Conservation (phyloP, 1,140 invertebrate species). For the Philotrypesis tridentata region DNA sequence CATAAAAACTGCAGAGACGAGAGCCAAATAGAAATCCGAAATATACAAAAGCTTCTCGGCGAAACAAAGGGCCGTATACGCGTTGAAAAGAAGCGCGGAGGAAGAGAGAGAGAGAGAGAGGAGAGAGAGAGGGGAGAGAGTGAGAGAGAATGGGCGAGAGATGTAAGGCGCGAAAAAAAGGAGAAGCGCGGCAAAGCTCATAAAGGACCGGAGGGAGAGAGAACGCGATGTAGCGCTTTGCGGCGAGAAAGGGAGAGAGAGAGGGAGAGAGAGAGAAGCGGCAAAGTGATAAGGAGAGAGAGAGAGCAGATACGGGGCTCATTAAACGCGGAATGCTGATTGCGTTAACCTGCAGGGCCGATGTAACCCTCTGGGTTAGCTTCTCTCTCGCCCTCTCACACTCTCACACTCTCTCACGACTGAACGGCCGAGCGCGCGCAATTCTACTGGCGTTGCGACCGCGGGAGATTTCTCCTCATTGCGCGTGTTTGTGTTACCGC, state of each 20-base stretch:
- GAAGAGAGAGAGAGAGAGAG: conserved; percentile 6
- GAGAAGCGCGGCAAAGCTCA: conserved; percentile 26
- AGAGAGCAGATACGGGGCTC: conserved; percentile 29
- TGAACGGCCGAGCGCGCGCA: background rate
- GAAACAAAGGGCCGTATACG: conserved; percentile 7
- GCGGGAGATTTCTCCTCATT: conserved; percentile 32
- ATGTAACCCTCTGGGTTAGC: background rate
- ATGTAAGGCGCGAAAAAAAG: conserved; percentile 2
- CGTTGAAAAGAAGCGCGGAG: conserved; percentile 7
- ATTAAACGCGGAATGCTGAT: conserved; percentile 50
- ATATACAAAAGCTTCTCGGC: conserved; percentile 27
- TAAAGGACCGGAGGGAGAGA: conserved; percentile 24
- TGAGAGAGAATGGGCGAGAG: background rate
- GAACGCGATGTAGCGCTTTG: conserved; percentile 10
- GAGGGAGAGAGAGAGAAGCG: background rate
- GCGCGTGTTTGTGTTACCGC: no score
- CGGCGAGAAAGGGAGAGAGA: background rate
- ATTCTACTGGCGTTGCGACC: background rate
- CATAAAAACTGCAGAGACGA: background rate
- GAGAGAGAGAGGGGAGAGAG: background rate
- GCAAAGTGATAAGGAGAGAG: background rate
- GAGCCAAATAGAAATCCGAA: conserved; percentile 35
- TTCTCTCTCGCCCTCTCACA: background rate
- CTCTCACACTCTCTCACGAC: background rate
- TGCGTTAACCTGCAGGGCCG: conserved; percentile 30